Evolutionary conservation across 2,113 vertebrate genomes (phyloP), one percentile per base, ranked within the genome.

Genomic region (Brachirus orientalis): DNA sequence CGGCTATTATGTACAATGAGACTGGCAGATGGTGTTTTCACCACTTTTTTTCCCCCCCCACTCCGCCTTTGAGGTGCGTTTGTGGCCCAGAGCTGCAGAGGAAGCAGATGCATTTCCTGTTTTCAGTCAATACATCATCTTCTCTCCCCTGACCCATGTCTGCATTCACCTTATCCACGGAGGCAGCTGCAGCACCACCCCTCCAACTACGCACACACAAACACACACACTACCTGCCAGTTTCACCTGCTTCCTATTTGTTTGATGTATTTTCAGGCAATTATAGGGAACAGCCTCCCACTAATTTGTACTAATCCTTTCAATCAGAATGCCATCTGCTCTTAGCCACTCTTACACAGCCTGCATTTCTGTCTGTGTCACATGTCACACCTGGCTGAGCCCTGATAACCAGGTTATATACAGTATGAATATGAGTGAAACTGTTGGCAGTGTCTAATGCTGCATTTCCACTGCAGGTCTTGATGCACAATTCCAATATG

Each of bases 251-350:
- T 63, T 40, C 47, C 47, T 54, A 62, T 74, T 61, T 40, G 53
- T 79, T 62, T 82, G 80, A 86, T 75, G 54, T 69, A 80, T 69
- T 71, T 74, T 43, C 46, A 41, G 57, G 46, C 66, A 53, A 63
- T 74, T 71, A 75, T 52, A 62, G 66, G 72, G 58, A 78, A 80
- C 73, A 75, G 63, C 71, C 77, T 72, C 47, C 37, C 28, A 28
- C 62, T 83, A 75, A 80, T 81, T 80, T 75, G 56, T 63, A 80
- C 73, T 75, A 80, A 83, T 80, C 67, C 41, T 65, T 75, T 75
- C 62, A 46, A 75, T 80, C 70, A 75, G 59, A 8, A 44, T 20
- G 48, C 79, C 83, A 72, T 73, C 77, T 83, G 80, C 14, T 69
- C 56, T 10, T 17, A 37, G 22, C 17, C 36, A 11, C 68, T 20